Evolutionary conservation across 1,140 invertebrate genomes (phyloP), one percentile per base, ranked within the genome.

Genomic region (Leptinotarsa undecemlineata): DNA sequence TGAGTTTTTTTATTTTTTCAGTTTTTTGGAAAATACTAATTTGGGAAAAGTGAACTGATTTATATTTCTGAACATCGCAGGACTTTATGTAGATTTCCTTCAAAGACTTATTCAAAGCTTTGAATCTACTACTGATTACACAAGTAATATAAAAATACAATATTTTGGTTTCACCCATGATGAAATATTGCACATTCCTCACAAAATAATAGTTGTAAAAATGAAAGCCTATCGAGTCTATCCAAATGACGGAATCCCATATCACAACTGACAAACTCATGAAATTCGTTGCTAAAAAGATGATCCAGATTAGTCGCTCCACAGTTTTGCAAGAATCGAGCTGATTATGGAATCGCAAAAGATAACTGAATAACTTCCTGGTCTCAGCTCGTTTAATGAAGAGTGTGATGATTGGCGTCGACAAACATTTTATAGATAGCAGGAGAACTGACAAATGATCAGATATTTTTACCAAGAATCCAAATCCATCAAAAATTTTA

Each of bases 1-100:
- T 64, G 4, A 64, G 26, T 64, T 64, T 64, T 33, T 20, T 64
- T 20, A 64, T 15, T 64, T 15, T 64, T 6, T 64, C 20, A 64
- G 17, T 21, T 64, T 17, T n/a, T 2, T 61, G 17, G 17, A 20
- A 20, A 61, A 42, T 42, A 61, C 2, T 20, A 17, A 17, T 15
- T n/a, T 11, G 17, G 60, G 60, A 61, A 61, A 20, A 20, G 60
- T 61, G 20, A n/a, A n/a, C 20, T 61, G 60, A n/a, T 20, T 20
- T 20, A 21, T 21, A 33, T 20, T 64, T 33, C 26, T 8, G 14
- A 23, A 11, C 4, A 23, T 64, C 11, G 20, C 26, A 64, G 26
- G 20, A 23, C 20, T 64, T 21, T 3, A 17, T 64, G 11, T 17
- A 17, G 4, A 64, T 64, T 33, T 33, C n/a, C 2, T 33, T 20